Percentiles rank a stretch among this genome's conserved stretches.
Evolutionary conservation across 2,797 vertebrate species (phyloP).

Genomic region (Gymnoscopelus braueri): DNA sequence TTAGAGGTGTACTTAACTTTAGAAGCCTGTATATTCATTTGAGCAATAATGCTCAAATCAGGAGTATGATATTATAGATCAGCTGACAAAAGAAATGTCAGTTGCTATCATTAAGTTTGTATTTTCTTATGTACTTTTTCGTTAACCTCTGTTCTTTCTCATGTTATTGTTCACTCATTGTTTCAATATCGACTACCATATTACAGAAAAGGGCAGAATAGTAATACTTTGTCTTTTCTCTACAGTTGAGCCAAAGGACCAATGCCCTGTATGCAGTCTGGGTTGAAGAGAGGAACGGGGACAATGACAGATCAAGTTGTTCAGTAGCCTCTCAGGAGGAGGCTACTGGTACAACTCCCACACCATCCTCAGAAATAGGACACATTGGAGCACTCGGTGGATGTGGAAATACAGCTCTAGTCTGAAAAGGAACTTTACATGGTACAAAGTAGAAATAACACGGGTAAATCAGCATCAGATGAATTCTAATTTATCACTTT

Average conservation of each 20-base stretch:
- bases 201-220: not conserved
- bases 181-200: no score
- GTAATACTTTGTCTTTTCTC: not conserved
- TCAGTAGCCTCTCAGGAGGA: not conserved
- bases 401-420: conserved; percentile 11
- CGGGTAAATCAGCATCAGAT: conserved; percentile 11
- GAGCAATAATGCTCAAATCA: no score
- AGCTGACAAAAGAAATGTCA: no score
- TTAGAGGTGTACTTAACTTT: no score
- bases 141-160: not conserved
- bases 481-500: conserved; percentile 16
- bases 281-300: conserved; percentile 7
- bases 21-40: no score
- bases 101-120: no score
- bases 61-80: no score
- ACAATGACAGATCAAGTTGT: not conserved
- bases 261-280: conserved; percentile 26
- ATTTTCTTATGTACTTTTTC: no score
- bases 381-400: not conserved
- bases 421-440: not conserved
- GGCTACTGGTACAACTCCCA: not conserved
- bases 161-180: not conserved
- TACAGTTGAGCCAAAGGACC: conserved; percentile 22
- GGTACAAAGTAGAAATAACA: conserved; percentile 7
- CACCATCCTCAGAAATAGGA: not conserved